Evolutionary conservation across 2,113 vertebrate species (phyloP).

Genomic region (Hemibagrus wyckioides): DNA sequence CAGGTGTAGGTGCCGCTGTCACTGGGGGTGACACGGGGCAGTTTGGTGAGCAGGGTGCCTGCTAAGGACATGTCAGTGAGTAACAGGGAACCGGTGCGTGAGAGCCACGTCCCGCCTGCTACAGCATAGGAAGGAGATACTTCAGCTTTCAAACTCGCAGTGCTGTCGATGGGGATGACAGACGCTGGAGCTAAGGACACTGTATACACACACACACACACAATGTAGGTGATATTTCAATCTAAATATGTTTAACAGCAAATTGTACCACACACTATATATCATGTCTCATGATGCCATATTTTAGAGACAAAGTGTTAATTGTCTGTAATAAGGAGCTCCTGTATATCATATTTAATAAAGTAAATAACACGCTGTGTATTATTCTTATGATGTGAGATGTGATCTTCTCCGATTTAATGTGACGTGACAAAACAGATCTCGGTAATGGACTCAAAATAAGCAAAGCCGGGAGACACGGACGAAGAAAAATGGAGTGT

Average conservation of each 20-base stretch:
- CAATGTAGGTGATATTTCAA: not conserved
- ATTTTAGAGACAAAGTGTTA: not conserved
- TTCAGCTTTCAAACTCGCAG: conserved; percentile 60
- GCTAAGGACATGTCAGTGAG: conserved; percentile 44
- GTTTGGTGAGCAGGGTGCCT: conserved; percentile 62
- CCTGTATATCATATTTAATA: not conserved
- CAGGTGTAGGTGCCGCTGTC: conserved; percentile 68
- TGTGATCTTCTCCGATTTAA: not conserved
- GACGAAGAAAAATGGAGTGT: not conserved
- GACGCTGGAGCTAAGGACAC: conserved; percentile 54
- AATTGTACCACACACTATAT: too few relatives aligned
- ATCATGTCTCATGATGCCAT: not conserved
- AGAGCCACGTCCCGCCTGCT: conserved; percentile 63
- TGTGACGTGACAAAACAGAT: not conserved
- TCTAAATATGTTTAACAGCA: not conserved
- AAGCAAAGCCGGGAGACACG: not conserved
- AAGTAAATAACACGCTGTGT: not conserved
- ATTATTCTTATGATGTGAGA: not conserved
- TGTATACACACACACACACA: conserved; percentile 44
- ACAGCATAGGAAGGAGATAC: conserved; percentile 52
- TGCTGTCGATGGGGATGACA: conserved; percentile 61
- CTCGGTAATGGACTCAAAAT: not conserved
- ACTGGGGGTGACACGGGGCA: conserved; percentile 55
- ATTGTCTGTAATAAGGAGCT: not conserved
- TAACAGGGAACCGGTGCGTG: conserved; percentile 56